phyloP scores from a whole-genome alignment of 2,888 invertebrate genomes.

The Scaptomyza caliginosa region DNA sequence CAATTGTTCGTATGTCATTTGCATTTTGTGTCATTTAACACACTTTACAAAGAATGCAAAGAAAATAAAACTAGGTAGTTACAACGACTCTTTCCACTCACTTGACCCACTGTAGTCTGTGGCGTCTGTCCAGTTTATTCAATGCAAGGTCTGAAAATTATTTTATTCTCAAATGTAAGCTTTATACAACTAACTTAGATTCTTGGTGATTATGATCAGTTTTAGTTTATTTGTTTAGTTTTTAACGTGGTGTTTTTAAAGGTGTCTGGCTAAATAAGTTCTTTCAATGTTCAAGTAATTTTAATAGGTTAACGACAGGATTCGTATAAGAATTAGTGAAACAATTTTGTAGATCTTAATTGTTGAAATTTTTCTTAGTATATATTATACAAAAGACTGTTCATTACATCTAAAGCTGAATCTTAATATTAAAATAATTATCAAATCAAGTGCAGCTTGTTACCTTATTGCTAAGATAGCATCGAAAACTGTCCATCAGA shows the following conservation, averaged over 20 bases:
- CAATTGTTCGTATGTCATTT: constrained; percentile 7
- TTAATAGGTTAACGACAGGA: no score
- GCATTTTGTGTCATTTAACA: background rate
- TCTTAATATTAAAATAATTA: constrained; percentile 23
- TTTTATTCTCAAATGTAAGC: no score
- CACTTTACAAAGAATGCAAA: background rate
- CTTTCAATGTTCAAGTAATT: no score
- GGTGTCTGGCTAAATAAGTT: no score
- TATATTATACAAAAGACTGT: background rate
- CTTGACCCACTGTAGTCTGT: background rate
- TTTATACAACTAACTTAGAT: no score
- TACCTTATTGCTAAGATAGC: constrained; percentile 31
- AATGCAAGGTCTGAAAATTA: no score
- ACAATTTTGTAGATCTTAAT: no score
- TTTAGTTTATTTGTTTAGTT: no score
- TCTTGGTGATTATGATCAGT: no score
- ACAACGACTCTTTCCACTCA: background rate
- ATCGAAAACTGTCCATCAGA: background rate
- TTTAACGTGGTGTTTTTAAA: no score
- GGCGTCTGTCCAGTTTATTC: no score
- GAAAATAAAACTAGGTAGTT: background rate
- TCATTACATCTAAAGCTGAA: constrained; percentile 7
- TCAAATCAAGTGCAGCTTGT: constrained; percentile 40
- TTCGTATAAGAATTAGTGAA: no score
- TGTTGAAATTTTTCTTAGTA: background rate